Base-by-base conservation (phyloP, 2,888 invertebrate genomes). In the Agonopterix arenella region DNA sequence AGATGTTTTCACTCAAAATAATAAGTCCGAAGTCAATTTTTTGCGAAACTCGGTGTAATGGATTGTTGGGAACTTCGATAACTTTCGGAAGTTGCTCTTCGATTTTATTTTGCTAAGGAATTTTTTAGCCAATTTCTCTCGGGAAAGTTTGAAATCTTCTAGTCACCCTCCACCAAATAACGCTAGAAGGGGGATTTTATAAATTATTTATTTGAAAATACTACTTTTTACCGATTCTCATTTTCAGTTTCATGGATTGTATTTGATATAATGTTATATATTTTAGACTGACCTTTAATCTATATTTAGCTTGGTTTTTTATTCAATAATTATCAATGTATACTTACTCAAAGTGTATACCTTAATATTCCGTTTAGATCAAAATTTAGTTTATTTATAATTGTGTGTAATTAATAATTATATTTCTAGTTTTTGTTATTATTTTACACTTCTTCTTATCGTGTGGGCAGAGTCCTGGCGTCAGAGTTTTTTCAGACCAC, bases 121-220 rank as follows among this genome's bases (percentile, higher is more conserved):
- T 85, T 88, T 86, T 86, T 86, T 85, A 84, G 84, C 83, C 86
- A 86, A 88, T 86, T 88, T 85, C 84, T 77, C 84, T 76, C 66
- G 76, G 64, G 56, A 69, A 84, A 83, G 80, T 84, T 84, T 70
- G 79, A 72, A 81, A 80, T 82, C 82, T 81, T 80, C 76, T 70
- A 81, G 84, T 81, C 83, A 79, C 81, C 80, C 80, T 80, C 78
- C 73, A 74, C 73, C 75, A 68, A 73, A 73, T 70, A 71, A 70
- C 67, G 60, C 57, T 51, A 5, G 44, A 16, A 42, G 58, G 58
- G 62, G 59, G 60, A 64, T 59, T 55, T 56, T 28, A 54, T 58
- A 62, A 62, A 59, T 61, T 58, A 58, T 60, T 58, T 51, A 70
- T 64, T 67, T 68, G 47, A 66, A 66, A 64, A 66, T 61, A 56